Conservation (phyloP, 2,888 invertebrate genomes). For the Napeogenes inachia region DNA sequence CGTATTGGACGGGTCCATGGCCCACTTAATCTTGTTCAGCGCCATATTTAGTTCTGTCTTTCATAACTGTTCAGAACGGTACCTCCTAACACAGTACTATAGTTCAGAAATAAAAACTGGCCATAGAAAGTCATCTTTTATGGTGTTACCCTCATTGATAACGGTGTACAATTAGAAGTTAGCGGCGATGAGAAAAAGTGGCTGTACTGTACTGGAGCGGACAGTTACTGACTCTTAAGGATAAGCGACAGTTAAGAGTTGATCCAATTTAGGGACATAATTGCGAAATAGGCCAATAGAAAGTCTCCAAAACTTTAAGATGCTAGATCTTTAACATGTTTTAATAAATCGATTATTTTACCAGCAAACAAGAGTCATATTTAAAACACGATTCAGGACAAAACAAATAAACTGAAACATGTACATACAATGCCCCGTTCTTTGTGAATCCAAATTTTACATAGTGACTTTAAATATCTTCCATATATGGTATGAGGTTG, state of each 20-base stretch:
- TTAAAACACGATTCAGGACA: too few relatives aligned
- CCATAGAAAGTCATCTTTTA: slow-evolving; percentile 39
- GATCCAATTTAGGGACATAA: background rate
- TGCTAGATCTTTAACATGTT: too few relatives aligned
- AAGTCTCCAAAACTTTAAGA: background rate
- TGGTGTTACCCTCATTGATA: slow-evolving; percentile 44
- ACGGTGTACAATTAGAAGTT: slow-evolving; percentile 51
- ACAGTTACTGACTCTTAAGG: slow-evolving; percentile 15
- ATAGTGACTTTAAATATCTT: slow-evolving; percentile 9
- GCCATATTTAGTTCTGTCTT: slow-evolving; percentile 26
- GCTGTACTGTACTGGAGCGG: slow-evolving; percentile 12
- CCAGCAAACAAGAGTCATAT: too few relatives aligned
- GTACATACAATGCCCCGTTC: background rate
- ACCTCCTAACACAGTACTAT: slow-evolving; percentile 35
- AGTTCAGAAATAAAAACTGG: slow-evolving; percentile 43
- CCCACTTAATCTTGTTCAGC: slow-evolving; percentile 28
- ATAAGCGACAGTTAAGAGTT: background rate
- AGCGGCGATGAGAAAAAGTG: slow-evolving; percentile 27
- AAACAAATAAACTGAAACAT: too few relatives aligned
- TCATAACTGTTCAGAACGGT: slow-evolving; percentile 32
- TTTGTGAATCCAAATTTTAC: slow-evolving; percentile 12
- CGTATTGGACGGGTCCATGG: slow-evolving; percentile 18
- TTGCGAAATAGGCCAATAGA: background rate
- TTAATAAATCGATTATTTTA: too few relatives aligned
- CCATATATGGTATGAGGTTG: slow-evolving; percentile 17